Evolutionary conservation across 2,888 invertebrate genomes (phyloP).

Genomic region (Trissolcus japonicus): DNA sequence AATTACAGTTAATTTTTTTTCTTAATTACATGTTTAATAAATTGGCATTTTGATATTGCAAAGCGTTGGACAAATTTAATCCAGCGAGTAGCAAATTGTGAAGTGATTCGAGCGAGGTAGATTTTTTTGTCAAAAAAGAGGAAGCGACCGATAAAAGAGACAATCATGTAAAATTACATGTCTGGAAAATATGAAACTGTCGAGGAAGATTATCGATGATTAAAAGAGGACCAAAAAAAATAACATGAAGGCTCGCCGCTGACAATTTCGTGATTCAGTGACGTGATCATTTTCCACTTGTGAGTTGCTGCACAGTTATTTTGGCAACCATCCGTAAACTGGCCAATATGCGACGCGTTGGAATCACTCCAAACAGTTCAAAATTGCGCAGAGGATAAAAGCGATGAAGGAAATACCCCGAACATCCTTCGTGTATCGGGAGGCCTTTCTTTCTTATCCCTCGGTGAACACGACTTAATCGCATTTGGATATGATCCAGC

Average conservation of each 20-base stretch:
- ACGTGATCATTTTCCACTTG: conserved; percentile 53
- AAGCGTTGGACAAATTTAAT: no score
- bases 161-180: conserved; percentile 1
- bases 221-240: conserved; percentile 30
- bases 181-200: conserved; percentile 31
- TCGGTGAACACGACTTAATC: conserved; percentile 69
- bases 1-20: no score
- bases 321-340: conserved; percentile 62
- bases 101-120: no score
- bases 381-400: conserved; percentile 64
- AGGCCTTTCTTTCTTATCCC: conserved; percentile 60
- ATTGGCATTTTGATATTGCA: no score
- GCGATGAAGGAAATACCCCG: conserved; percentile 62
- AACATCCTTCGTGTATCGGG: conserved; percentile 57
- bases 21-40: no score
- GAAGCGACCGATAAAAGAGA: not conserved
- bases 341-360: conserved; percentile 68
- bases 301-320: conserved; percentile 51
- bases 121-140: no score
- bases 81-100: no score
- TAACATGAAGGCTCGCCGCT: not conserved
- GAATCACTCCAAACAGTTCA: conserved; percentile 69
- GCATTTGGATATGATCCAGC: conserved; percentile 72
- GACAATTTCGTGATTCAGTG: conserved; percentile 48
- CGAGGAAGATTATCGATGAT: conserved; percentile 38